A percentile compares a stretch with the other conserved stretches of the same genome.
phyloP scores from a whole-genome alignment of 1,140 invertebrate species.

The Caenorhabditis briggsae region DNA sequence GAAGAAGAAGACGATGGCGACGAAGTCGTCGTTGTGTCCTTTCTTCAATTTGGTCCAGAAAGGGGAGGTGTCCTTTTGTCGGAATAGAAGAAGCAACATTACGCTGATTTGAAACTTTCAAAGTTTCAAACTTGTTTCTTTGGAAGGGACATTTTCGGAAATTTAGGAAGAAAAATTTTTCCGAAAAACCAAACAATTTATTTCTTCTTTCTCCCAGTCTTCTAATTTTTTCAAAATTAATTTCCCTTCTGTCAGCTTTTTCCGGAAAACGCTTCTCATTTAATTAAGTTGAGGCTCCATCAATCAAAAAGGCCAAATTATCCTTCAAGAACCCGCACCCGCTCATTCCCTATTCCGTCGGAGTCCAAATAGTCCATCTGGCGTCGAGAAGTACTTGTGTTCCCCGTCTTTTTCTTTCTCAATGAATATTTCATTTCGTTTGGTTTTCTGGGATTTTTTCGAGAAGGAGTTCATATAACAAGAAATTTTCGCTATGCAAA shows the following conservation, averaged over 20 bases:
- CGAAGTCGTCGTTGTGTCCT: conserved; percentile 14
- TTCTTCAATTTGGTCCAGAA: conserved; percentile 46
- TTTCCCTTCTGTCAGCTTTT: too few species aligned
- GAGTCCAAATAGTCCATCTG: conserved; percentile 25
- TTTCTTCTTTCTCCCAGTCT: too few species aligned
- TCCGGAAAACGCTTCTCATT: too few species aligned
- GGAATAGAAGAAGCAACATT: background rate
- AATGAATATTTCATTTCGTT: conserved; percentile 10
- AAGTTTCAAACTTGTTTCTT: background rate
- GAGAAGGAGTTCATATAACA: conserved; percentile 1
- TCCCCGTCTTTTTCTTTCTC: too few species aligned
- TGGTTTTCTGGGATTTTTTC: background rate
- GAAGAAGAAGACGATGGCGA: background rate
- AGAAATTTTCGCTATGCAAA: background rate
- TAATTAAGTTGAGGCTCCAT: too few species aligned
- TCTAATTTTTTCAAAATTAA: too few species aligned
- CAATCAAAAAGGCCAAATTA: background rate
- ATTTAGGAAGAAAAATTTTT: background rate
- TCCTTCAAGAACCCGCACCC: background rate
- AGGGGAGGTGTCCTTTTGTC: conserved; percentile 40
- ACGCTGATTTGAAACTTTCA: conserved; percentile 11
- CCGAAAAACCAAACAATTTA: too few species aligned
- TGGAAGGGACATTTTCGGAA: background rate
- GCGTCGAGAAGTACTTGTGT: background rate
- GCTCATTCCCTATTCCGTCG: background rate